Evolutionary conservation across 2,888 invertebrate genomes (phyloP).

Genomic region (Pristionchus mayeri): DNA sequence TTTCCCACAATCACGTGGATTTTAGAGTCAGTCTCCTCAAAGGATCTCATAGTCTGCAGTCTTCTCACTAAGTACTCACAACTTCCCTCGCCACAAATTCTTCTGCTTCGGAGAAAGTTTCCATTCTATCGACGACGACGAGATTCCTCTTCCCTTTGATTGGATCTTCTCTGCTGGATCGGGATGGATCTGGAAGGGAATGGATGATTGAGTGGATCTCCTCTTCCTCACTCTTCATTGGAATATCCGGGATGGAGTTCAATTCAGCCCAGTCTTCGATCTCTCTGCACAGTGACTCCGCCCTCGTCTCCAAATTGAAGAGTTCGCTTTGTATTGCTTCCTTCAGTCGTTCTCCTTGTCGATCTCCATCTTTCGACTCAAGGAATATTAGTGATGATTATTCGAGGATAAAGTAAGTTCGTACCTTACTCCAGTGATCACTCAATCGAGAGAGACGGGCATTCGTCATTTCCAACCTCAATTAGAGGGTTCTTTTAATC

Average conservation of each 20-base stretch:
- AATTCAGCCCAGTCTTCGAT: not conserved
- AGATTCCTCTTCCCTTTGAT: not conserved
- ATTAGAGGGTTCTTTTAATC: not conserved
- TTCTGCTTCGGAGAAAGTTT: not conserved
- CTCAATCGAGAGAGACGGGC: not conserved
- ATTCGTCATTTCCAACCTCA: not conserved
- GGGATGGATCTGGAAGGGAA: not conserved
- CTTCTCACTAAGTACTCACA: not conserved
- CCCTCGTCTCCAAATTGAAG: not conserved
- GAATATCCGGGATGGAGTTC: not conserved
- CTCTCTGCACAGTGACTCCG: not conserved
- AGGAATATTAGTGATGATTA: not conserved
- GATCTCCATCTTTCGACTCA: not conserved
- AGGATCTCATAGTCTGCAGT: too few relatives aligned
- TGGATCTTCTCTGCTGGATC: not conserved
- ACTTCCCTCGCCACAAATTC: not conserved
- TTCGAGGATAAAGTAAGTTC: not conserved
- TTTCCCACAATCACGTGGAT: slow-evolving; percentile 11
- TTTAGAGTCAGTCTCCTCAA: not conserved
- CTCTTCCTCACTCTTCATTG: not conserved
- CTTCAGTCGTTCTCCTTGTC: not conserved
- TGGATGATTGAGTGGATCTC: too few relatives aligned
- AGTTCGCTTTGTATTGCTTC: not conserved
- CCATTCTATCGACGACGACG: not conserved
- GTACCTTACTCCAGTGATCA: not conserved